Conservation (phyloP, 2,888 invertebrate genomes). For the Nezara viridula region DNA sequence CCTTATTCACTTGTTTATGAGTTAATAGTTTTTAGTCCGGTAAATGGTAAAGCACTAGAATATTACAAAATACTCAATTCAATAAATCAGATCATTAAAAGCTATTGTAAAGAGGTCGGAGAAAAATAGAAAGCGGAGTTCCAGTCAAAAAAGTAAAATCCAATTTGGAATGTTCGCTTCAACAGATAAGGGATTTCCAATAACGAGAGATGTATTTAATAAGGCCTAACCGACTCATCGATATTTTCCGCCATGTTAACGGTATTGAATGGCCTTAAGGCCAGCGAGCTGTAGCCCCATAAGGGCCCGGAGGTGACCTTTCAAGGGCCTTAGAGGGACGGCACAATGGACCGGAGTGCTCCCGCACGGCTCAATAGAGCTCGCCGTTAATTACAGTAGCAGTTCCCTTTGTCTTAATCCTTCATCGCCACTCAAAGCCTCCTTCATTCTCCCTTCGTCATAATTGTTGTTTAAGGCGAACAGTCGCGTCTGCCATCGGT, state of each 20-base stretch:
- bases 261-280: neutral
- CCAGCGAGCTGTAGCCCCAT: neutral
- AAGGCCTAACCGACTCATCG: conserved; percentile 32
- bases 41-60: too few species aligned
- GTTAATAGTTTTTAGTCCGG: too few species aligned
- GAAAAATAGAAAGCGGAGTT: too few species aligned
- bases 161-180: too few species aligned
- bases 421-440: neutral
- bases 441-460: neutral
- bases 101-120: too few species aligned
- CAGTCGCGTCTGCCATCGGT: neutral
- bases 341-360: neutral
- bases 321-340: neutral
- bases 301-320: conserved; percentile 22
- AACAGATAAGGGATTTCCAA: neutral
- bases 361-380: neutral
- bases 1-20: too few species aligned
- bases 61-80: too few species aligned
- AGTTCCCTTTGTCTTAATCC: conserved; percentile 32
- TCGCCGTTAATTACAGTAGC: conserved; percentile 23
- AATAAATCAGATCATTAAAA: too few species aligned
- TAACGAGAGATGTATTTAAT: neutral
- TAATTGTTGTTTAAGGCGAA: neutral
- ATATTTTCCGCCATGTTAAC: conserved; percentile 25
- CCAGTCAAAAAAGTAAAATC: too few species aligned